Evolutionary conservation across 1,140 invertebrate genomes (phyloP).

Genomic region (Eufriesea mexicana): DNA sequence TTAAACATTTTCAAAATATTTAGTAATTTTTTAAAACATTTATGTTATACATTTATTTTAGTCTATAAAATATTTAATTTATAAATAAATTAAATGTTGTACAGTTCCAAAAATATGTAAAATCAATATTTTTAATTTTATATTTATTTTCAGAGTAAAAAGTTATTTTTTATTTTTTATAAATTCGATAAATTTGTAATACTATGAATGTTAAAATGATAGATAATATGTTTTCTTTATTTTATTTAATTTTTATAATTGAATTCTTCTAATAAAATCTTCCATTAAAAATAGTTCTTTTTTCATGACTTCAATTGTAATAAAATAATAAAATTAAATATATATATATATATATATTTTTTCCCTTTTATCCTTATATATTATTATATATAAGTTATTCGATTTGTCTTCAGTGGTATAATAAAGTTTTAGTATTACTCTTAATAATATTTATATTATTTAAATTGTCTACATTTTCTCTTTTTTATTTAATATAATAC

Average conservation of each 20-base stretch:
- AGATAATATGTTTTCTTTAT: background rate
- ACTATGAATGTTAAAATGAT: background rate
- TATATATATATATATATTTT: background rate
- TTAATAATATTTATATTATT: background rate
- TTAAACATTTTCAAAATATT: background rate
- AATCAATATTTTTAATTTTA: background rate
- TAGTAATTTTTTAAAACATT: background rate
- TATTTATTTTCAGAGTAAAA: background rate
- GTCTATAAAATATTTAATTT: background rate
- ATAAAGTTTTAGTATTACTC: background rate
- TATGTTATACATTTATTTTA: background rate
- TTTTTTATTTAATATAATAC: background rate
- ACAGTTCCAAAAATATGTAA: background rate
- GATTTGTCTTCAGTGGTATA: too few species aligned
- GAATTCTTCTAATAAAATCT: too few species aligned
- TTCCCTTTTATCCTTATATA: too few species aligned
- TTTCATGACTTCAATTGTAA: background rate
- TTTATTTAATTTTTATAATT: too few species aligned
- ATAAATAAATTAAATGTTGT: background rate
- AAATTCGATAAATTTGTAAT: background rate
- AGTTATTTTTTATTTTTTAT: background rate
- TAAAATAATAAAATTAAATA: background rate
- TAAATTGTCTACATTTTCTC: too few species aligned
- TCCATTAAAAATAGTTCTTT: too few species aligned
- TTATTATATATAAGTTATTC: too few species aligned